Evolutionary conservation across 2,888 invertebrate genomes (phyloP), one percentile per base, ranked within the genome.

Genomic region (Chalcosyrphus nemorum): DNA sequence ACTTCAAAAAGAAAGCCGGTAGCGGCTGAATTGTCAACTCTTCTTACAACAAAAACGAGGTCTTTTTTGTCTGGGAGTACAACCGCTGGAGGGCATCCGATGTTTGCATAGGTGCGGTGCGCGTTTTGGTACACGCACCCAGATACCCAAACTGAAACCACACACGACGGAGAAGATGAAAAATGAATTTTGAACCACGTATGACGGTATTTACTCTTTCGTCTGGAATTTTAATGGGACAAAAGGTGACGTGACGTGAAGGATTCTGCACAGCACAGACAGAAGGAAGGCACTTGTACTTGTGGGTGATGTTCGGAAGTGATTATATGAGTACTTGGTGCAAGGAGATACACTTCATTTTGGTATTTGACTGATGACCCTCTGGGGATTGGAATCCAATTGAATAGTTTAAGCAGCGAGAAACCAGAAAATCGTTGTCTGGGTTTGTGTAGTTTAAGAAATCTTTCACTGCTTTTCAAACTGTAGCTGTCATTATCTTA

Each of bases 161-260:
- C 15, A 80, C 24, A 45, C 71, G 11, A n/a, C 4, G 45, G 11
- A n/a, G 66, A 47, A 50, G 70, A 71, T 57, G 43, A 52, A 66
- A 61, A 35, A 54, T 13, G 52, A 66, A 59, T 32, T 32, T 7
- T 29, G n/a, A 82, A 61, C 77, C 43, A 71, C 24, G 52, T 54
- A 24, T 7, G n/a, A 21, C 52, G 9, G 71, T 82, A 45, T 77
- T 82, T 77, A 54, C 77, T 41, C 41, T 45, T 61, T 41, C 38
- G 71, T 72, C 52, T 61, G 66, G 77, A 54, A 82, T 77, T 59
- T 38, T 66, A 81, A 76, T 81, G 68, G 56, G 68, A 47, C 17
- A 29, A 70, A 75, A 59, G 65, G 70, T 71, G 68, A 57, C 70
- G 75, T n/a, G 9, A 32, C 13, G 68, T 15, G 17, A 13, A n/a